Evolutionary conservation across 2,888 invertebrate species (phyloP).

Genomic region (Drosophila kambysellisi): DNA sequence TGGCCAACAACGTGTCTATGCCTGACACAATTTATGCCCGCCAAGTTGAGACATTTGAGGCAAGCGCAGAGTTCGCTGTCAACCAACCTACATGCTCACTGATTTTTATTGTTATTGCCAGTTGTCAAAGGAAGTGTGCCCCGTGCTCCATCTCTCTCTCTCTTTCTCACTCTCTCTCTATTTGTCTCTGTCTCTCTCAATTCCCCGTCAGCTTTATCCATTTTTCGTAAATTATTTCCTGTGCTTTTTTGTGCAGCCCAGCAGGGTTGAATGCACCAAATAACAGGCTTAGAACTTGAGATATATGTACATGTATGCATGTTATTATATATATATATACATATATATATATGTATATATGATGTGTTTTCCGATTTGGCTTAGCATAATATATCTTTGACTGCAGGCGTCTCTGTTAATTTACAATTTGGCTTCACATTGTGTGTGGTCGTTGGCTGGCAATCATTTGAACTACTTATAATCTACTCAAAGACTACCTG

Average conservation of each 20-base stretch:
- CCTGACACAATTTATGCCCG: conserved; percentile 73
- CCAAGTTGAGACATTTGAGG: conserved; percentile 68
- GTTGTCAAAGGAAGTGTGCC: conserved; percentile 76
- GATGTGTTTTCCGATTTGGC: not conserved
- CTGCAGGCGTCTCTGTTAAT: not conserved
- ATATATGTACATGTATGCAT: not conserved
- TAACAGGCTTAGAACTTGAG: not conserved
- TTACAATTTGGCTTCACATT: not conserved
- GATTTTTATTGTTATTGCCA: conserved; percentile 80
- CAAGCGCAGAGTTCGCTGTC: conserved; percentile 26
- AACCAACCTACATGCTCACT: conserved; percentile 73
- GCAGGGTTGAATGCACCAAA: conserved; percentile 52
- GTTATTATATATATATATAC: too few relatives aligned
- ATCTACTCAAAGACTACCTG: conserved; percentile 44
- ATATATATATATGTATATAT: too few relatives aligned
- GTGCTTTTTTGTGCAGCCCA: conserved; percentile 42
- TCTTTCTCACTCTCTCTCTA: not conserved
- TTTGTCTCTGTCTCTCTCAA: not conserved
- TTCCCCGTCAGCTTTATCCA: conserved; percentile 14
- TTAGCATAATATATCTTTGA: not conserved
- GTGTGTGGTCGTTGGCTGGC: conserved; percentile 42
- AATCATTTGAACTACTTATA: conserved; percentile 37
- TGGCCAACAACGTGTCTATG: conserved; percentile 55
- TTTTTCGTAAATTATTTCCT: conserved; percentile 73
- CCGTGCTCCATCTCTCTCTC: conserved; percentile 2